Base-by-base conservation (phyloP, 2,797 vertebrate genomes). In the Enteromius viviparus region DNA sequence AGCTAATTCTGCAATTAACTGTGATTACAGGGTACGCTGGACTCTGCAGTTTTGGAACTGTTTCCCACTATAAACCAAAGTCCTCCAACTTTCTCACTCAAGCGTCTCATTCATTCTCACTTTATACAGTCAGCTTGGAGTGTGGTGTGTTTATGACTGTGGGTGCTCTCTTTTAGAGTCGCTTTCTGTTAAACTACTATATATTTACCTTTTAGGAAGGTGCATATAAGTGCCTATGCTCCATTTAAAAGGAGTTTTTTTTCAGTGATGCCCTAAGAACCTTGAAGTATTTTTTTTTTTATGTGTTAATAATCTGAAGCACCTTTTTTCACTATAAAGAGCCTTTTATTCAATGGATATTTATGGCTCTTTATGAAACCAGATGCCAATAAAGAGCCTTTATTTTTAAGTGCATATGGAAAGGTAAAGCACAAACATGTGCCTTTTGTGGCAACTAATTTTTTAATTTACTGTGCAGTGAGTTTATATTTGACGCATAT, bases 1-100 rank as follows among this genome's bases (percentile, higher is more conserved):
- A 82, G 88, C 91, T 94, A 91, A 93, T 94, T 93, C 88, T 88
- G 87, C 89, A 92, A 94, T 95, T 94, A 94, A 88, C 83, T 58
- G 87, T 92, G 90, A 94, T 94, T 93, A 91, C 84, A 87, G 86
- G 1, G 62, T 15, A 17, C 3, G 78, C 72, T 90, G 90, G 89
- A 93, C 92, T 91, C 89, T 93, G 89, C 84, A 72, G 87, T 88
- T 89, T 89, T 90, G 89, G 89, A 89, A 81, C 26, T 4, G 82
- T 86, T 90, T 89, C 86, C 86, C 47, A 87, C 87, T 86, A 86
- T 91, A 91, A 91, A 91, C 87, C 91, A 93, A 94, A 94, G 94
- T 93, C 92, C 91, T 91, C 51, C 1, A 72, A 45, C 51, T 64
- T 65, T 58, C 80, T 76, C 15, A 45, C 68, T 81, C 45, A 11